phyloP scores from a whole-genome alignment of 92 coral and sea anemone genomes.

The Parazoanthus atlanticus region DNA sequence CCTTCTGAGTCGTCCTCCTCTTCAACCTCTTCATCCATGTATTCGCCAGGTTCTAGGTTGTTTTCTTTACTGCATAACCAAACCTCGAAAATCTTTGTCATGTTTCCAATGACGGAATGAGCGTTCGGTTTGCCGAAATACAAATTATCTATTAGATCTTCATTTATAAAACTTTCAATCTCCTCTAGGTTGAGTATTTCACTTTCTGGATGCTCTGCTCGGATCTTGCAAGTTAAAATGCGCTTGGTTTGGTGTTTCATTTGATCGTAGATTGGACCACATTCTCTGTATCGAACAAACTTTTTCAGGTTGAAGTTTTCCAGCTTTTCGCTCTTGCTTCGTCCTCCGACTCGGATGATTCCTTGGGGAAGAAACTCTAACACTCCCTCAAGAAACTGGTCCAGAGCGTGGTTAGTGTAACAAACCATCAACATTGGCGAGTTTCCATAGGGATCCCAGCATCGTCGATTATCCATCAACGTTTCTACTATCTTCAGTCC shows the following conservation, averaged over 20 bases:
- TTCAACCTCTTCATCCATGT: slow-evolving; percentile 30
- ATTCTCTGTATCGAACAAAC: slow-evolving; percentile 13
- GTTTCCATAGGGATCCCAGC: slow-evolving; percentile 53
- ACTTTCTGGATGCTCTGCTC: slow-evolving; percentile 12
- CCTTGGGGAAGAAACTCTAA: slow-evolving; percentile 31
- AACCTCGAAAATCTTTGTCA: slow-evolving; percentile 20
- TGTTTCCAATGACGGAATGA: slow-evolving; percentile 1
- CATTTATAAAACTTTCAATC: slow-evolving; percentile 23
- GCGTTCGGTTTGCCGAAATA: slow-evolving; percentile 15
- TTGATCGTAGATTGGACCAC: background rate
- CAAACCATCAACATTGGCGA: slow-evolving; percentile 66
- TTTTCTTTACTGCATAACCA: slow-evolving; percentile 23
- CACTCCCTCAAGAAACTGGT: slow-evolving; percentile 61
- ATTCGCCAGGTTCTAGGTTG: slow-evolving; percentile 20
- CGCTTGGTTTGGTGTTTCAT: background rate
- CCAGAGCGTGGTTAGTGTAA: slow-evolving; percentile 56
- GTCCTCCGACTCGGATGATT: slow-evolving; percentile 45
- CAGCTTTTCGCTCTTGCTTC: slow-evolving; percentile 40
- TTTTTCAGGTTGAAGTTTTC: slow-evolving; percentile 23
- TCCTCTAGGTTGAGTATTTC: slow-evolving; percentile 16
- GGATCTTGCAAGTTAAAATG: background rate
- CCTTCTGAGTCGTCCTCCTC: slow-evolving; percentile 71
- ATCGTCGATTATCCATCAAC: slow-evolving; percentile 39
- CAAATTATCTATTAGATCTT: slow-evolving; percentile 27
- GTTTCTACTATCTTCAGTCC: slow-evolving; percentile 50